A percentile compares a stretch with the other conserved stretches of the same genome.
These are phyloP conservation scores for Liodrosophila aerea DNA, from an alignment of 2,888 invertebrate species.

Conservation along the genomic window DNA sequence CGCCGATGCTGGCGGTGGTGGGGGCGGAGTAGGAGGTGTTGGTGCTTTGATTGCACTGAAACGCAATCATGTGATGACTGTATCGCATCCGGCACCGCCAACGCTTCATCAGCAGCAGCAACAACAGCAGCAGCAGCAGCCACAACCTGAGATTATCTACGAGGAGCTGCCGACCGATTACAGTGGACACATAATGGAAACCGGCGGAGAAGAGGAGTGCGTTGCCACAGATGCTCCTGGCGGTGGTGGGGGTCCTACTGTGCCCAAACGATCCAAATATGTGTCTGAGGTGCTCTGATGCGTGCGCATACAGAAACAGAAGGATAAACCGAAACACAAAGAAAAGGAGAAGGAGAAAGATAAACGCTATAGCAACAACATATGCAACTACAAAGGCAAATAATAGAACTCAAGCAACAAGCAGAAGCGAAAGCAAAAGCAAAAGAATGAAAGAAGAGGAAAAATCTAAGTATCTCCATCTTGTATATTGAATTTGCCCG, in stretches of 20 bases:
- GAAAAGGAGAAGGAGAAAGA: conserved; percentile 61
- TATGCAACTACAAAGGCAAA: conserved; percentile 52
- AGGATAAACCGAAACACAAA: conserved; percentile 41
- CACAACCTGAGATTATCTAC: conserved; percentile 74
- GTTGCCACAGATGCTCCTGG: conserved; percentile 49
- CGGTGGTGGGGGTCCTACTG: conserved; percentile 34
- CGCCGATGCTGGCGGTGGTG: conserved; percentile 47
- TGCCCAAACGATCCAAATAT: conserved; percentile 81
- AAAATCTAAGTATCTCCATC: conserved; percentile 69
- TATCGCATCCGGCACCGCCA: conserved; percentile 61
- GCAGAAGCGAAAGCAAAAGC: conserved; percentile 40
- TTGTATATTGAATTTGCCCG: conserved; percentile 78
- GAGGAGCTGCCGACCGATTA: conserved; percentile 81
- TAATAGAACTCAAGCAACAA: conserved; percentile 35
- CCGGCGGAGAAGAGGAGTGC: conserved; percentile 79
- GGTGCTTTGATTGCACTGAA: conserved; percentile 80
- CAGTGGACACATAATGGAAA: conserved; percentile 77
- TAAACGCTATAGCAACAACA: conserved; percentile 22
- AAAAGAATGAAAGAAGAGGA: conserved; percentile 38
- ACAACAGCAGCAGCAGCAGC: conserved; percentile 60
- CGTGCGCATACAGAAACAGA: conserved; percentile 73
- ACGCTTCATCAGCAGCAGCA: conserved; percentile 65
- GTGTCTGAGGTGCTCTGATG: conserved; percentile 81
- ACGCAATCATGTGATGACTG: conserved; percentile 79
- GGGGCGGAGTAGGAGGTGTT: conserved; percentile 68